Base-by-base conservation (phyloP, 2,113 vertebrate species). In the Saguinus midas region DNA sequence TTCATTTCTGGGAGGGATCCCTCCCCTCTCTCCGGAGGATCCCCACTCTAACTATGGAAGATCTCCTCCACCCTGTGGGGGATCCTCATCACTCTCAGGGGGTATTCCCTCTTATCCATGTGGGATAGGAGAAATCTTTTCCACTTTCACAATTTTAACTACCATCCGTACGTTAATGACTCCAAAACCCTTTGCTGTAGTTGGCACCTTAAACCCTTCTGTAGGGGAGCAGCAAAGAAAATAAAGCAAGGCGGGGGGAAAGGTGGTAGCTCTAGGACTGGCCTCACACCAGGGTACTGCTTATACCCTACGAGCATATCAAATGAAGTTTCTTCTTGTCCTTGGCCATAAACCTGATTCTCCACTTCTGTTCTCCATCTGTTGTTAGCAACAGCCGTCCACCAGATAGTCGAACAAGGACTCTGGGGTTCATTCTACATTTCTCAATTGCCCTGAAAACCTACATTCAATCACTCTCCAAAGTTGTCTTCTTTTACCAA, bases 101-200 rank as follows among this genome's bases (percentile, higher is more conserved):
- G 29, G 37, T 14, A 78, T 11, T 64, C 35, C 18, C 58, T 73
- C n/a, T 35, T 29, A 72, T 32, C 5, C 45, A 12, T 1, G 8
- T 1, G 76, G 17, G 5, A 14, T 0, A 5, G 4, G 8, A 3
- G 10, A 7, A 6, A 16, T 75, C 32, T 73, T 13, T 73, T 29
- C 50, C 6, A 40, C 37, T n/a, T 11, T 72, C 72, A 92, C 45
- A 72, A 27, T 87, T 55, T 70, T 10, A 90, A 17, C 76, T 52
- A 50, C 72, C 35, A 72, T 17, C 58, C 18, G 32, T 35, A 16
- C 17, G 5, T n/a, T 35, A 82, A 61, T 40, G 32, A 52, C 21
- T 21, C n/a, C 64, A 21, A 81, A 32, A 78, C 17, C 16, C n/a
- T 55, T 72, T 80, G 58, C 4, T 82, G 5, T 2, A 21, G 3